Evolutionary conservation across 1,140 invertebrate genomes (phyloP), one percentile per base, ranked within the genome.

Genomic region (Linepithema humile): DNA sequence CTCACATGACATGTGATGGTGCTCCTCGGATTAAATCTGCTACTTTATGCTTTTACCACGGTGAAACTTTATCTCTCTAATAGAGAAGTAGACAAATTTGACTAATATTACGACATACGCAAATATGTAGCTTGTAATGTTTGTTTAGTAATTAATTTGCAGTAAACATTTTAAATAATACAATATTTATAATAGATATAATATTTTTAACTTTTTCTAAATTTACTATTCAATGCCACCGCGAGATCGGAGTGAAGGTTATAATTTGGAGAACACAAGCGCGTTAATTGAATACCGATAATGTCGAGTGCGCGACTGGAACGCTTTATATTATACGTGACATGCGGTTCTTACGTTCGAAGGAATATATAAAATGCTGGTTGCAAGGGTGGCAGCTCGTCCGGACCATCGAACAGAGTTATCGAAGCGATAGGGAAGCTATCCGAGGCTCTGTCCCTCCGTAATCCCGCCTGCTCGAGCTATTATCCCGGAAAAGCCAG

Each of bases 401-500:
- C 83, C 74, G 77, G 62, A 84, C 70, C 75, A 90, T 87, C 89
- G 87, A 90, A 88, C 85, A 82, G 74, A 90, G 85, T 85, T 88
- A 86, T 90, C 89, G 85, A 90, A 80, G 64, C 88, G 89, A 90
- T 87, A 85, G 82, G 82, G 55, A 87, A 83, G 75, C 83, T 78
- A 89, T 85, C 83, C 86, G 74, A 69, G 69, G 62, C 57, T 86
- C 83, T 87, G 65, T 85, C 83, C 85, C 75, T 88, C 77, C 83
- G 72, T 90, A 90, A 90, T 90, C 84, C 88, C 57, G 70, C 38
- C 83, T 70, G 73, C 64, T 87, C 45, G 60, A 84, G 83, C 85
- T 88, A 90, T 90, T 90, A 90, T 90, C 85, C 89, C 77, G 67
- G 89, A 77, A 89, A 89, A 89, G 82, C 87, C 75, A 84, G 83